Evolutionary conservation across 2,888 invertebrate species (phyloP), one percentile per base, ranked within the genome.

Genomic region (Drosophila nr. perissopoda): DNA sequence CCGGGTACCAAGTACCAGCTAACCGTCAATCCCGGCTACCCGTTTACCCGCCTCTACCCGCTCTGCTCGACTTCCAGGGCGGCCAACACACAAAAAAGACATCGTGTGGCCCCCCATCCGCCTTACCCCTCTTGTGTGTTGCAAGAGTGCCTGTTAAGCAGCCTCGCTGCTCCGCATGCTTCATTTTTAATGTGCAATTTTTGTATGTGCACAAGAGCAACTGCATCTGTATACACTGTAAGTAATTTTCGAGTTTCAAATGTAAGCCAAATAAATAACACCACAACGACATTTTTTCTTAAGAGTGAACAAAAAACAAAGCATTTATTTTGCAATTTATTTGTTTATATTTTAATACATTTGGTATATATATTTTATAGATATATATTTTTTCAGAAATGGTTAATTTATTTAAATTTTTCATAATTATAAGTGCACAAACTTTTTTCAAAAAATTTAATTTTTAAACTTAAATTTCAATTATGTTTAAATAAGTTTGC

Each of bases 121-220:
- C 40, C 54, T 49, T 25, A 0, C 29, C 25, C 21, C 2, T 4
- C 21, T 21, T 25, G 13, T 31, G 6, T n/a, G 48, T n/a, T 31
- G 46, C 49, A 18, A 40, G 48, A 33, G 70, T 46, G 46, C 49
- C 57, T 49, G 59, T 60, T 59, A 53, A 40, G 49, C 63, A 68
- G 59, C 57, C 36, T 74, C 60, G 65, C 63, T 76, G 72, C 71
- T 79, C 73, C 78, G 53, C 83, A 90, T 86, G 76, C 76, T 82
- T 88, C 81, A 85, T 80, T 85, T 87, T 88, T 78, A 89, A 88
- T 89, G 85, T 84, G 84, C 90, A 83, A 79, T 82, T 89, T 46
- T 74, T 42, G 21, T 57, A 57, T 57, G 31, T 57, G 57, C 42
- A 27, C 13, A 38, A 38, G n/a, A 29, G 36, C 42, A 53, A 66